These are phyloP conservation scores for Albula glossodonta DNA, from an alignment of 2,113 vertebrate genomes.

Conservation along the genomic window DNA sequence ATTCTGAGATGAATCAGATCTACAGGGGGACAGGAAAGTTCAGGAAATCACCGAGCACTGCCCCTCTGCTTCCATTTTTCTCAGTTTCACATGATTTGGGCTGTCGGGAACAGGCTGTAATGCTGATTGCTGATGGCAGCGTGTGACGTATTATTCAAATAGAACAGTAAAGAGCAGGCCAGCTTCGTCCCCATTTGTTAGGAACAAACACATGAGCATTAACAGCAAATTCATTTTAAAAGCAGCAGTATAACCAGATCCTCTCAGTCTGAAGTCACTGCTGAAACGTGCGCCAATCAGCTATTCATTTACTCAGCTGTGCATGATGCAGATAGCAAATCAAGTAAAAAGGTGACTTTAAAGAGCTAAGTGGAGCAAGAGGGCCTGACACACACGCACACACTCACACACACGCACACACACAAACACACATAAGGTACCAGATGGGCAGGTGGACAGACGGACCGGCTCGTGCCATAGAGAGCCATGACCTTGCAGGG, in stretches of 20 bases:
- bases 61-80: not conserved
- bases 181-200: not conserved
- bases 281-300: no score
- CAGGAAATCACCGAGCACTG: not conserved
- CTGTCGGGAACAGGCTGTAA: no score
- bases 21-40: not conserved
- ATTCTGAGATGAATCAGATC: no score
- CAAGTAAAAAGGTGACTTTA: not conserved
- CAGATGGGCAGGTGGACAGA: not conserved
- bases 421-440: no score
- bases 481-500: conserved; percentile 2
- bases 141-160: not conserved
- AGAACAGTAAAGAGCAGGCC: not conserved
- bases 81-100: not conserved
- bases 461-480: not conserved
- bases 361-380: not conserved
- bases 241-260: not conserved
- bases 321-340: not conserved
- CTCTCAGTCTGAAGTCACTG: not conserved
- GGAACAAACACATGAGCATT: not conserved
- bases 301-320: not conserved
- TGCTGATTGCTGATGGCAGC: not conserved
- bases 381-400: not conserved
- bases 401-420: no score
- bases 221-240: not conserved